Base-by-base conservation (phyloP, 1,140 invertebrate genomes). In the Lasaia peninsularis region DNA sequence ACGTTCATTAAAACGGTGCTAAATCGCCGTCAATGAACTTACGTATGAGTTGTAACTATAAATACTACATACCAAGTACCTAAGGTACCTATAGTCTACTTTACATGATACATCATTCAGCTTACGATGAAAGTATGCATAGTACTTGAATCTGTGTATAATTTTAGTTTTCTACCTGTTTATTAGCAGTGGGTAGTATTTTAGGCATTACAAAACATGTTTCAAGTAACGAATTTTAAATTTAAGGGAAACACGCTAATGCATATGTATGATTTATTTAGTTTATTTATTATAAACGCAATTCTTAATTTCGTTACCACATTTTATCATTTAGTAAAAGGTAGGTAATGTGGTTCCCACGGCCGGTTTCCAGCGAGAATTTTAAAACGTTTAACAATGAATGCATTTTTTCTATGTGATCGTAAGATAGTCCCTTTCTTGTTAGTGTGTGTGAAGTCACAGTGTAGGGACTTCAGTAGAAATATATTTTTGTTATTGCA, bases 331-430 rank as follows among this genome's bases (percentile, higher is more conserved):
- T 55, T 10, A 40, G 52, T n/a, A 16, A 40, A 40, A 37, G 37
- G 24, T 54, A 59, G 63, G 65, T 69, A 65, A 75, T 68, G 66
- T 60, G 65, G 71, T 83, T 85, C 81, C 78, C 78, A 83, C 82
- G 80, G 74, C 76, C 78, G 65, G 75, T 80, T 82, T 69, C 71
- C 63, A 80, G 67, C 71, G 73, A 84, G 78, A 82, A 86, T 80
- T 86, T 86, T 75, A 80, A 86, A 82, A 81, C 76, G 76, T 77
- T 81, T 75, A 84, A 84, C 83, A 84, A 84, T 86, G 75, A 84
- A 71, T 82, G 79, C 75, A 81, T 60, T 69, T 58, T 71, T 66
- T 69, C 59, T 59, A 64, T 79, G 78, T 80, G 70, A 63, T 78
- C 59, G 75, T 78, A 67, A 70, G 64, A 64, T 63, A 62, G 51